Conservation (phyloP, 1,140 invertebrate species). For the Carcinoscorpius rotundicauda region DNA sequence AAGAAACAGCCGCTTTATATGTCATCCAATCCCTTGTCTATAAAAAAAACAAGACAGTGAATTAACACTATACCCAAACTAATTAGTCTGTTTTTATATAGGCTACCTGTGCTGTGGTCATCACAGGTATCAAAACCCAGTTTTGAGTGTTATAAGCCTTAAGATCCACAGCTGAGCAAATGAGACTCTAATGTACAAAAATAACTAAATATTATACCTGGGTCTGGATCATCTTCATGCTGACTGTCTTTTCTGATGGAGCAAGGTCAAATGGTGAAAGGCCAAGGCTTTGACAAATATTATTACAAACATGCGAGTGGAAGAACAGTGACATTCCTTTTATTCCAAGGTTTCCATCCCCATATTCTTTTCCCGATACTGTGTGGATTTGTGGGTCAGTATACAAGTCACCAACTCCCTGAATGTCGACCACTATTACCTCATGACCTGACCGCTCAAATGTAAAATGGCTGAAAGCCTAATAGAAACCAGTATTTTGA, state of each 20-base stretch:
- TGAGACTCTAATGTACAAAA: no score
- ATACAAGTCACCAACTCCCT: constrained; percentile 49
- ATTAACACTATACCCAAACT: no score
- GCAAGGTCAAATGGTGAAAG: constrained; percentile 44
- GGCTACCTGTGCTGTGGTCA: no score
- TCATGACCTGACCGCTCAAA: constrained; percentile 48
- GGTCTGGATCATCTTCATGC: no score
- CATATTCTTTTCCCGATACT: constrained; percentile 38
- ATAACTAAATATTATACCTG: no score
- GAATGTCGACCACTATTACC: constrained; percentile 47
- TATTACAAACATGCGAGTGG: constrained; percentile 45
- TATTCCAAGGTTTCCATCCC: constrained; percentile 45
- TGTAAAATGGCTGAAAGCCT: constrained; percentile 49
- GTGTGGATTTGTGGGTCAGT: constrained; percentile 52
- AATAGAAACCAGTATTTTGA: constrained; percentile 4
- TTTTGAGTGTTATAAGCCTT: no score
- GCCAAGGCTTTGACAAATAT: constrained; percentile 40
- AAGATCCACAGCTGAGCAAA: no score
- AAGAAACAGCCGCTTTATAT: no score
- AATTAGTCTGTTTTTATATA: no score
- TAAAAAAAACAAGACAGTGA: no score
- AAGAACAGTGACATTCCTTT: constrained; percentile 50
- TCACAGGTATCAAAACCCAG: no score
- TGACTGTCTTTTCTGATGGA: constrained; percentile 26
- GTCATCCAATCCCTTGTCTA: no score